phyloP scores from a whole-genome alignment of 2,113 vertebrate species.

The Neolamprologus ventralis region DNA sequence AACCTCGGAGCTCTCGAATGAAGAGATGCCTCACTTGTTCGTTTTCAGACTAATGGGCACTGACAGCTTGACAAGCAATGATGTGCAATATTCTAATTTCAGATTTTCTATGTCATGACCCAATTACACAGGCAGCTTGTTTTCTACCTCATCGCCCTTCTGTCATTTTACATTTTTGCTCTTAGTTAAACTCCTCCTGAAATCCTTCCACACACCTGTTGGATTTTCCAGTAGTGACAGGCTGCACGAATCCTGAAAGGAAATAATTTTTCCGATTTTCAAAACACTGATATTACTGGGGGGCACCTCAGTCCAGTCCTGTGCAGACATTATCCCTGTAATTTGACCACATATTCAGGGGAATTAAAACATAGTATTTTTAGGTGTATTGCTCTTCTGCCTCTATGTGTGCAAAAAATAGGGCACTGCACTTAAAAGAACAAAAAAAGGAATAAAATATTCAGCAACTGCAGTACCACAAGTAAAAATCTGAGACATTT shows the following conservation, averaged over 20 bases:
- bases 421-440: background rate
- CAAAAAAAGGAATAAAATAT: background rate
- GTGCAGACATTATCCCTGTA: background rate
- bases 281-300: background rate
- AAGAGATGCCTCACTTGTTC: background rate
- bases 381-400: background rate
- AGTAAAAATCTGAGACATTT: background rate
- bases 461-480: background rate
- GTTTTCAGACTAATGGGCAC: background rate
- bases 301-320: background rate
- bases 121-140: background rate
- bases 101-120: background rate
- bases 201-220: background rate
- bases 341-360: background rate
- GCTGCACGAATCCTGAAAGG: background rate
- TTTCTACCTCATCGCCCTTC: background rate
- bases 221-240: background rate
- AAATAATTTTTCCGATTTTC: background rate
- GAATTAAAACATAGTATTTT: background rate
- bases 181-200: background rate
- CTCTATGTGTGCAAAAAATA: background rate
- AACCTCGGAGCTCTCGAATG: background rate
- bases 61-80: background rate
- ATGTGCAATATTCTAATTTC: background rate
- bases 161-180: background rate